Conservation (phyloP, 2,113 vertebrate genomes). For the Dermatemys mawii region DNA sequence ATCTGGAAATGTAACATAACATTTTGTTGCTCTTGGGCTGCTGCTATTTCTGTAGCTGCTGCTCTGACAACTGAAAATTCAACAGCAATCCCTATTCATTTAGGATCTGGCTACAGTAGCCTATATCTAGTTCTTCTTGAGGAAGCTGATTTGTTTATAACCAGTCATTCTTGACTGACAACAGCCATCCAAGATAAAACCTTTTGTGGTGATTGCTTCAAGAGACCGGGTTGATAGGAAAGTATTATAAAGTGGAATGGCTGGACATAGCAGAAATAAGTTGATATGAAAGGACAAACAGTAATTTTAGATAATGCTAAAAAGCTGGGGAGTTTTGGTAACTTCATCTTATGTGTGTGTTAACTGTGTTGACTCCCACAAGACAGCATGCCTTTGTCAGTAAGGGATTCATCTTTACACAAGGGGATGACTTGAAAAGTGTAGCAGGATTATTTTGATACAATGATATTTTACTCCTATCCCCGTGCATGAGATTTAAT, state of each 20-base stretch:
- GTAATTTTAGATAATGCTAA: background rate
- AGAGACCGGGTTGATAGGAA: no score
- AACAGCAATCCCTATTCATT: accelerated
- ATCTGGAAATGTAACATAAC: background rate
- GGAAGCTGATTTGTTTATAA: background rate
- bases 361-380: background rate
- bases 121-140: background rate
- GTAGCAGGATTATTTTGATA: background rate
- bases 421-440: background rate
- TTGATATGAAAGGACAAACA: background rate
- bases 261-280: background rate
- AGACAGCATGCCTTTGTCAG: background rate
- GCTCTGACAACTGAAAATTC: background rate
- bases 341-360: no score
- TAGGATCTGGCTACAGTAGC: background rate
- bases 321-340: no score
- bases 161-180: background rate
- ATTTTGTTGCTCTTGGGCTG: background rate
- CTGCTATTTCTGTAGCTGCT: background rate
- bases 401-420: background rate
- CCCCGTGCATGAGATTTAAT: background rate
- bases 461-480: background rate
- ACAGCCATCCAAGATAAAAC: background rate
- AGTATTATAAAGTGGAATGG: background rate
- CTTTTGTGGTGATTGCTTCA: background rate